phyloP scores from a whole-genome alignment of 2,888 invertebrate genomes.

The Orthosia cruda region DNA sequence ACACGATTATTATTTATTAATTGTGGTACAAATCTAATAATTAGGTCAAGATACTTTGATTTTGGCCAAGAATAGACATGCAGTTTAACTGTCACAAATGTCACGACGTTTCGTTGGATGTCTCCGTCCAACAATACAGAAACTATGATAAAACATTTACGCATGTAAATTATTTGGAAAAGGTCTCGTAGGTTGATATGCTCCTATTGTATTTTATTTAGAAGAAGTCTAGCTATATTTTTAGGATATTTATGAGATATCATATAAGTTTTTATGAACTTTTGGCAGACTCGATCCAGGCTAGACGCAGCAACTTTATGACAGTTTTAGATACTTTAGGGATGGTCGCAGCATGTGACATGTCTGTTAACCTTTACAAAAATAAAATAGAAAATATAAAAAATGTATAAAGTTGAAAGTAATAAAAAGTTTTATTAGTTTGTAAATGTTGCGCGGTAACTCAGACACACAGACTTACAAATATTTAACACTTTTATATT shows the following conservation, averaged over 20 bases:
- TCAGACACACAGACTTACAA: conserved; percentile 9
- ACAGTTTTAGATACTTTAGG: conserved; percentile 17
- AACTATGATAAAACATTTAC: no score
- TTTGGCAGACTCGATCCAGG: conserved; percentile 3
- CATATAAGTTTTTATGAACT: conserved; percentile 12
- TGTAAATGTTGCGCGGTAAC: conserved; percentile 26
- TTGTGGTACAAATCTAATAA: conserved; percentile 11
- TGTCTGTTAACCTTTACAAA: conserved; percentile 12
- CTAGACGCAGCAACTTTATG: conserved; percentile 21
- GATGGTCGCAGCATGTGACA: conserved; percentile 14
- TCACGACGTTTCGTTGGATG: background rate
- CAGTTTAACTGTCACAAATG: background rate
- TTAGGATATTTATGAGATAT: conserved; percentile 22
- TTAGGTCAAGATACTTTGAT: background rate
- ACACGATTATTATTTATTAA: conserved; percentile 10
- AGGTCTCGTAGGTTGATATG: no score
- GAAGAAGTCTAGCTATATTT: background rate
- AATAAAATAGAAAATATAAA: conserved; percentile 16
- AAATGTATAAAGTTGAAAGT: conserved; percentile 26
- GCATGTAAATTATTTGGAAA: no score
- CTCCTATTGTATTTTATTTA: no score
- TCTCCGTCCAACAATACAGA: no score
- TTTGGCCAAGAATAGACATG: background rate
- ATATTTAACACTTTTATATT: background rate
- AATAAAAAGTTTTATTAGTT: conserved; percentile 33